Percentiles rank a stretch among this genome's conserved stretches.
phyloP scores from a whole-genome alignment of 64 coral and sea anemone genomes.

The Porites lutea region DNA sequence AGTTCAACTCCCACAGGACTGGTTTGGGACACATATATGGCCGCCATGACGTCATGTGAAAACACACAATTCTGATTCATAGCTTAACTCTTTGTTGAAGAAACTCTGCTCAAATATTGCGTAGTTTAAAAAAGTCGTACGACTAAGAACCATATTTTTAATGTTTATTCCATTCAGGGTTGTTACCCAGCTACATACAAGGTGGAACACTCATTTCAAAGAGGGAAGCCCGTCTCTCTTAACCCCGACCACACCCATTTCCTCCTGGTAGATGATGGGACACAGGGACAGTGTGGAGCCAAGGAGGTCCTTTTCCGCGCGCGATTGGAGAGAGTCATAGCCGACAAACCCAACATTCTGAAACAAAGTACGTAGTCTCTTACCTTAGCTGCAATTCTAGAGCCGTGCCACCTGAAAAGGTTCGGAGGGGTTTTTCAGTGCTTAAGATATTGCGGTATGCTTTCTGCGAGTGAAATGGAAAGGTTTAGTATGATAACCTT shows the following conservation, averaged over 20 bases:
- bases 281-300: conserved; percentile 65
- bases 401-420: no score
- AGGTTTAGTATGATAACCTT: no score
- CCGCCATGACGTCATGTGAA: no score
- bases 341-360: conserved; percentile 63
- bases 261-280: conserved; percentile 71
- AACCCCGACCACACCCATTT: conserved; percentile 83
- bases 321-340: conserved; percentile 61
- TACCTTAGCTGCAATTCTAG: background rate
- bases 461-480: no score
- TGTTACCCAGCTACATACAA: conserved; percentile 64
- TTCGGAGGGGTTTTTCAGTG: no score
- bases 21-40: no score
- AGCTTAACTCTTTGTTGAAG: no score
- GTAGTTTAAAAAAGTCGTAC: no score
- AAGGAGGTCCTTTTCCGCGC: conserved; percentile 61
- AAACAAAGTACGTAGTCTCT: conserved; percentile 47
- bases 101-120: no score
- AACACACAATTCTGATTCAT: no score
- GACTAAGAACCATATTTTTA: background rate
- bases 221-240: conserved; percentile 61
- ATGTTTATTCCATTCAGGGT: conserved; percentile 5
- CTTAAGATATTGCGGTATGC: no score
- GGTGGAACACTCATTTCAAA: conserved; percentile 69
- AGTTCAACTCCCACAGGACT: no score